Evolutionary conservation across 2,113 vertebrate genomes (phyloP), one percentile per base, ranked within the genome.

Genomic region (Daboia siamensis): DNA sequence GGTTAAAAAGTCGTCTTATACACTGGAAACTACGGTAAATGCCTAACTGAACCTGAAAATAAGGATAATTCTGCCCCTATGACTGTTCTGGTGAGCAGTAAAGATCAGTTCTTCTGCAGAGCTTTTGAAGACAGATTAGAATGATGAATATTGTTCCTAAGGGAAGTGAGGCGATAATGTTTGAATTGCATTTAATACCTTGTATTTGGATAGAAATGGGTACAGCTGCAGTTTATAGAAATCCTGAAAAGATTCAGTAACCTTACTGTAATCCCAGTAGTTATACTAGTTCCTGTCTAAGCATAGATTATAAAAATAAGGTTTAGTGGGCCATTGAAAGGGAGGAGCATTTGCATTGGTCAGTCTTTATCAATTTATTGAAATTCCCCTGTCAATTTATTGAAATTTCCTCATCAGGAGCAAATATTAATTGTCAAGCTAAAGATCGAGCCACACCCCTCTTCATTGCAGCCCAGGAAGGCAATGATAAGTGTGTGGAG

Each of bases 401-500:
- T 64, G 8, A 26, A 90, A 90, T 92, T 96, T 92, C 94, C 95
- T 59, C 93, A 51, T 85, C 91, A 99, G 99, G 99, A 86, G 98
- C 99, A 26, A 96, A 97, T 0, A 96, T 99, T 90, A 99, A 98
- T 97, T 97, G 97, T 91, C 98, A 99, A 94, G 98, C 98, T 13
- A 97, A 97, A 10, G 99, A 99, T 96, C 97, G 97, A 94, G 99
- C 99, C 90, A 99, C 98, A 0, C 98, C 99, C 0, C 97, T 99
- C 92, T 97, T 99, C 93, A 99, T 99, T 11, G 98, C 99, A n/a
- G 97, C 98, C 0, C 99, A 99, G 95, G 99, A 99, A 94, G 99
- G 99, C n/a, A 98, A 99, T 51, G 11, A 89, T 0, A 52, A 94
- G 0, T 99, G 99, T 55, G 98, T 99, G 96, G 97, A 98, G 1